Percentiles rank a stretch among this genome's conserved stretches.
phyloP scores from a whole-genome alignment of 2,797 vertebrate genomes.

The Pristis pectinata region DNA sequence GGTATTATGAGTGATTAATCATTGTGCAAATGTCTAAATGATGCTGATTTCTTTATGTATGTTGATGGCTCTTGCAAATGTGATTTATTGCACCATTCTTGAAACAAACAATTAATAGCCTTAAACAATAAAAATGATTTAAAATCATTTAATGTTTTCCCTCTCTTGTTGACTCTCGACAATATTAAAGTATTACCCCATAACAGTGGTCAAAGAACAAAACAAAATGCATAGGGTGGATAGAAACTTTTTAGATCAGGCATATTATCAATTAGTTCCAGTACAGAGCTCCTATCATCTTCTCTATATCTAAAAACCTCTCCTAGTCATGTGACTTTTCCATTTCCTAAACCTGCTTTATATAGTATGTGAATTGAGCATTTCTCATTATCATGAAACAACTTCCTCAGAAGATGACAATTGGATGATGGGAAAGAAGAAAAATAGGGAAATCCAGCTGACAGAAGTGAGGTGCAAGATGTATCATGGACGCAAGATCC shows the following conservation, averaged over 20 bases:
- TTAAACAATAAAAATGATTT: not conserved
- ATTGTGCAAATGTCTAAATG: not conserved
- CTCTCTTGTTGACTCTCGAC: not conserved
- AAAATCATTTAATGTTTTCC: not conserved
- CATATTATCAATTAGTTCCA: not conserved
- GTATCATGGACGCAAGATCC: not conserved
- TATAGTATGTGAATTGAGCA: not conserved
- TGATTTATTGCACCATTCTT: not conserved
- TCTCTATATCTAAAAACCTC: not conserved
- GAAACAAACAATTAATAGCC: not conserved
- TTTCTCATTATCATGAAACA: not conserved
- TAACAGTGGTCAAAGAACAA: not conserved
- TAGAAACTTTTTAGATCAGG: not conserved
- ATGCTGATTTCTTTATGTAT: not conserved
- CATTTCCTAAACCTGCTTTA: not conserved
- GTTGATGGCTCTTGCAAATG: not conserved
- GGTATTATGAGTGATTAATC: not conserved
- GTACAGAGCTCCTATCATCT: not conserved
- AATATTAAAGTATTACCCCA: not conserved
- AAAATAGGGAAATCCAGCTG: not conserved
- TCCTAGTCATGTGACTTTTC: not conserved
- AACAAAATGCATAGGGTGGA: too few relatives aligned
- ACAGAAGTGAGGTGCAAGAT: not conserved
- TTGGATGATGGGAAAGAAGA: not conserved
- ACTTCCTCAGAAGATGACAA: not conserved